A percentile compares a stretch with the other conserved stretches of the same genome.
phyloP scores from a whole-genome alignment of 2,113 vertebrate species.

The Stigmatopora argus region DNA sequence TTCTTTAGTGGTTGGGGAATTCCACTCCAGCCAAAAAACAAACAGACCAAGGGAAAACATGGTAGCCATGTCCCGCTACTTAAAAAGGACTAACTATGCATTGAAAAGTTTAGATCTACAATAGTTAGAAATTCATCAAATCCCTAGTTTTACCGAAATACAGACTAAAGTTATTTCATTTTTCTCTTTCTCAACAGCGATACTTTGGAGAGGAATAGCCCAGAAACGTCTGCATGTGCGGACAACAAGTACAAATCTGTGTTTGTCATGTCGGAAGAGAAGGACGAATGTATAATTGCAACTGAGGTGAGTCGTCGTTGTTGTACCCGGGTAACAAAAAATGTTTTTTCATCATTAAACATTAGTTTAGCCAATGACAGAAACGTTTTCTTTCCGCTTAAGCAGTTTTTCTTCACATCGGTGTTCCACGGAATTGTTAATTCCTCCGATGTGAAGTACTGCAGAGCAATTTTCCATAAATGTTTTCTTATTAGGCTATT shows the following conservation, averaged over 20 bases:
- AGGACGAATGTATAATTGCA: constrained; percentile 96
- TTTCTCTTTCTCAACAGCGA: constrained; percentile 68
- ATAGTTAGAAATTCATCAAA: no score
- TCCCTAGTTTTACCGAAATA: no score
- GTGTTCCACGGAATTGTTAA: background rate
- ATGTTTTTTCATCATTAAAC: no score
- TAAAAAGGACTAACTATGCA: no score
- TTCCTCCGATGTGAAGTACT: background rate
- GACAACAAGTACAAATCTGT: constrained; percentile 99
- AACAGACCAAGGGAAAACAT: no score
- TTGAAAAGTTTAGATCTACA: no score
- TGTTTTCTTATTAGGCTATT: background rate
- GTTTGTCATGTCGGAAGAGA: constrained; percentile 94
- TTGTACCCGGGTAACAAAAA: background rate
- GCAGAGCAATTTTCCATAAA: background rate
- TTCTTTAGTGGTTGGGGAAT: no score
- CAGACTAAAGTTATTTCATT: constrained; percentile 22
- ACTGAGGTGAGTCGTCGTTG: constrained; percentile 82
- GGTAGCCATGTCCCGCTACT: no score
- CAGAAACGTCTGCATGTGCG: constrained; percentile 82
- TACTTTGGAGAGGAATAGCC: constrained; percentile 79
- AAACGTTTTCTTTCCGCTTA: no score
- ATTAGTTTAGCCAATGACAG: no score
- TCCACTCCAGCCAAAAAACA: no score
- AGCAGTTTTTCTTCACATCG: background rate